Conservation (phyloP, 2,888 invertebrate species). For the Dryadula phaetusa region DNA sequence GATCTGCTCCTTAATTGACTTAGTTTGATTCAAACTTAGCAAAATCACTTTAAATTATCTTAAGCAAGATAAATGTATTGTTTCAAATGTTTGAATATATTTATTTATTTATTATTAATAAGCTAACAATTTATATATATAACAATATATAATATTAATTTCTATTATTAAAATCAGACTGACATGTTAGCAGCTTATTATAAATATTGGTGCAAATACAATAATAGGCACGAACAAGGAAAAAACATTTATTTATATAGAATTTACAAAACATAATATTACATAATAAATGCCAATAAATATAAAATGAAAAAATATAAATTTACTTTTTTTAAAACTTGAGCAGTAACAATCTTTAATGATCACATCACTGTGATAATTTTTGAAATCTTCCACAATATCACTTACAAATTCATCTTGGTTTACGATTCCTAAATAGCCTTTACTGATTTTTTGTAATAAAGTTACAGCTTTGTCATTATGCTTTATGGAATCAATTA, state of each 20-base stretch:
- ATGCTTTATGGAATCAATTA: conserved; percentile 38
- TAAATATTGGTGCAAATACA: neutral
- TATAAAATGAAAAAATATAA: neutral
- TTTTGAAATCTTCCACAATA: conserved; percentile 50
- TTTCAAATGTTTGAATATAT: too few relatives aligned
- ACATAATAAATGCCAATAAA: conserved; percentile 4
- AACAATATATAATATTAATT: too few relatives aligned
- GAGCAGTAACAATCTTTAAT: conserved; percentile 55
- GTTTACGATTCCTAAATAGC: conserved; percentile 41
- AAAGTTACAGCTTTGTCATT: conserved; percentile 28
- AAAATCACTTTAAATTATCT: neutral
- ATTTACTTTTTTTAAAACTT: conserved; percentile 32
- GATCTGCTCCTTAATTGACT: neutral
- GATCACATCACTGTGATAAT: conserved; percentile 49
- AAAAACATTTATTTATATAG: conserved; percentile 4
- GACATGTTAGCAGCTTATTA: neutral
- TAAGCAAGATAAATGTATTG: neutral
- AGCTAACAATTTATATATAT: too few relatives aligned
- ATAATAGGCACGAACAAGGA: neutral
- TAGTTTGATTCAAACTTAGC: neutral
- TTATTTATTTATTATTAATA: too few relatives aligned
- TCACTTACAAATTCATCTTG: conserved; percentile 48
- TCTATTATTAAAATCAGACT: too few relatives aligned
- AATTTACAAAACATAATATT: neutral
- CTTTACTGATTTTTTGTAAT: conserved; percentile 35